Base-by-base conservation (phyloP, 2,797 vertebrate species). In the Gastrophryne carolinensis region DNA sequence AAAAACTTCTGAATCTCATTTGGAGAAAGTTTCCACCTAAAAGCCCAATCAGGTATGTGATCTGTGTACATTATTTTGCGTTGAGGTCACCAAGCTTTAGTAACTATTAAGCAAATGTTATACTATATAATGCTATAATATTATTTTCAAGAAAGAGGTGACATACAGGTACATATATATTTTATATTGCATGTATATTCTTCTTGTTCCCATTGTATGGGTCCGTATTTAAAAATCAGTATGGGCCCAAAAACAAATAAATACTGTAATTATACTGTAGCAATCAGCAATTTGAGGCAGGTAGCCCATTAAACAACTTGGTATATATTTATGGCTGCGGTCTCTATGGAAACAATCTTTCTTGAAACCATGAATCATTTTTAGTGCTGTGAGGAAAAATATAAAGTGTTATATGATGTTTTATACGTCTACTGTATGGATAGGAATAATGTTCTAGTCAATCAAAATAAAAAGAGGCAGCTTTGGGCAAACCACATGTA, bases 341-440 rank as follows among this genome's bases (percentile, higher is more conserved):
- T 67, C 64, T n/a, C 64, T 54, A 67, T 66, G 63, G 63, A 66
- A 66, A 66, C 63, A 24, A 67, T 53, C 47, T 53, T 53, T 67
- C 64, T 67, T 27, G 15, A 67, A 67, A 67, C 30, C 52, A 67
- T 67, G 49, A 67, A 67, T 67, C 47, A 67, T 67, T 67, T 23
- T 23, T 54, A 37, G 35, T 54, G 17, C 64, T 44, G 24, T 35
- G 19, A 39, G 64, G n/a, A 44, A 15, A 44, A 44, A 53, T 24
- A 50, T 32, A 53, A 54, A 50, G 29, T n/a, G 23, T n/a, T n/a
- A n/a, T n/a, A n/a, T n/a, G n/a, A n/a, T n/a, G n/a, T n/a, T n/a
- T n/a, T n/a, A n/a, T n/a, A n/a, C n/a, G n/a, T n/a, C n/a, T n/a
- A n/a, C n/a, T n/a, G n/a, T n/a, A n/a, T n/a, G n/a, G n/a, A n/a